Evolutionary conservation across 2,113 vertebrate genomes (phyloP).

Genomic region (Rhineura floridana): DNA sequence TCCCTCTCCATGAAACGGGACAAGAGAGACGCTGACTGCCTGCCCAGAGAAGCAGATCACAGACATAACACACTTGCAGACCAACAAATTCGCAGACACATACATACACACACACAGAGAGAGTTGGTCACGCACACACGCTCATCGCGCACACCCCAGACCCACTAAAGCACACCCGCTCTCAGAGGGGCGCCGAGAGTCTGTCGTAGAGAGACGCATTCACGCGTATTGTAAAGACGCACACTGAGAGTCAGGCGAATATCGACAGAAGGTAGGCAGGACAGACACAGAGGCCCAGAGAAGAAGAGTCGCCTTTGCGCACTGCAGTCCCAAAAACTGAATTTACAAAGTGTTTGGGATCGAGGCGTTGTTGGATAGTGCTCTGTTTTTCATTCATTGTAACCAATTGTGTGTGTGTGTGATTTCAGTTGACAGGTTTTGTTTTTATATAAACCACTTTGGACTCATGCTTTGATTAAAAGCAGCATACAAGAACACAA

Average conservation of each 20-base stretch:
- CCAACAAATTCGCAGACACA: not conserved
- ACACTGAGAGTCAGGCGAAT: not conserved
- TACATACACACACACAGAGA: not conserved
- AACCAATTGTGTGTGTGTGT: too few relatives aligned
- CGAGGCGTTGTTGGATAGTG: too few relatives aligned
- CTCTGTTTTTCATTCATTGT: too few relatives aligned
- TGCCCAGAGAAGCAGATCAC: not conserved
- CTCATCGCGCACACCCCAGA: not conserved
- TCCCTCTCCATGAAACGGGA: not conserved
- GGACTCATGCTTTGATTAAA: too few relatives aligned
- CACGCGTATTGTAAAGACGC: not conserved
- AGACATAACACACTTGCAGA: not conserved
- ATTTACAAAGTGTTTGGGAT: too few relatives aligned
- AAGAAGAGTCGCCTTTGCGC: too few relatives aligned
- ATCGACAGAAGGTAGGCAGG: not conserved
- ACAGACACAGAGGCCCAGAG: not conserved
- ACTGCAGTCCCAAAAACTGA: not conserved
- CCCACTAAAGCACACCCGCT: not conserved
- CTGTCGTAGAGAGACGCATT: not conserved
- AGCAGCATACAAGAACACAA: too few relatives aligned
- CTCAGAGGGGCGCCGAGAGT: not conserved
- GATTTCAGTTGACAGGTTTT: too few relatives aligned
- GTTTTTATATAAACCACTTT: too few relatives aligned
- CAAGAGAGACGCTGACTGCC: not conserved
- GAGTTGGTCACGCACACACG: not conserved